Conservation (phyloP, 2,797 vertebrate genomes). For the Heterohyrax brucei region DNA sequence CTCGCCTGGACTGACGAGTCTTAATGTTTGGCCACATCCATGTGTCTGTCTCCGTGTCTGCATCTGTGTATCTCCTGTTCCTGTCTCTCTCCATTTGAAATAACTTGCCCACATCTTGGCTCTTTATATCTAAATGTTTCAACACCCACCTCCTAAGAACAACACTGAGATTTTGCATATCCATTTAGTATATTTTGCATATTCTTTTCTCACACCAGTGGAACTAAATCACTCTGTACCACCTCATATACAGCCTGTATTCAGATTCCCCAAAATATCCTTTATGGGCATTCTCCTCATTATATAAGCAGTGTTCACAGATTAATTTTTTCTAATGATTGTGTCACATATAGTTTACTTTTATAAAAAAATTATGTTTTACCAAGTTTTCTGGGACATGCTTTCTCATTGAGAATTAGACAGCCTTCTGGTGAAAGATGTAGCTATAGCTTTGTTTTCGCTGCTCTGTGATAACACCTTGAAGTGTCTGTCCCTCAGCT, state of each 20-base stretch:
- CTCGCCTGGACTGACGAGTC: not conserved
- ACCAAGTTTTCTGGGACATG: not conserved
- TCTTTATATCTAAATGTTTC: not conserved
- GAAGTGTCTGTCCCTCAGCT: rapidly evolving
- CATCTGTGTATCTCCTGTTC: too few relatives aligned
- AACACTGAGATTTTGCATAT: not conserved
- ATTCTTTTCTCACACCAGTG: not conserved
- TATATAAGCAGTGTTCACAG: not conserved
- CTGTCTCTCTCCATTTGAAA: not conserved
- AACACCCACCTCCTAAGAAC: not conserved
- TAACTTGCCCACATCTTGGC: not conserved
- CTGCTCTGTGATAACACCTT: not conserved
- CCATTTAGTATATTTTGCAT: too few relatives aligned
- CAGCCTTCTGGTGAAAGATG: not conserved
- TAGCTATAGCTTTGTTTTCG: rapidly evolving
- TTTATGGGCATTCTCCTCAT: not conserved
- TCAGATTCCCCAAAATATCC: not conserved
- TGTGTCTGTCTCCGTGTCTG: not conserved
- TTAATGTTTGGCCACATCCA: not conserved
- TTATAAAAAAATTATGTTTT: not conserved
- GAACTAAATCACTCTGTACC: not conserved
- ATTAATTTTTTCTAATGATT: not conserved
- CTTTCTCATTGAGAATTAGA: not conserved
- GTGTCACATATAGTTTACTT: not conserved
- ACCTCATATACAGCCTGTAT: not conserved